Base-by-base conservation (phyloP, 2,888 invertebrate species). In the Bellardia pandia region DNA sequence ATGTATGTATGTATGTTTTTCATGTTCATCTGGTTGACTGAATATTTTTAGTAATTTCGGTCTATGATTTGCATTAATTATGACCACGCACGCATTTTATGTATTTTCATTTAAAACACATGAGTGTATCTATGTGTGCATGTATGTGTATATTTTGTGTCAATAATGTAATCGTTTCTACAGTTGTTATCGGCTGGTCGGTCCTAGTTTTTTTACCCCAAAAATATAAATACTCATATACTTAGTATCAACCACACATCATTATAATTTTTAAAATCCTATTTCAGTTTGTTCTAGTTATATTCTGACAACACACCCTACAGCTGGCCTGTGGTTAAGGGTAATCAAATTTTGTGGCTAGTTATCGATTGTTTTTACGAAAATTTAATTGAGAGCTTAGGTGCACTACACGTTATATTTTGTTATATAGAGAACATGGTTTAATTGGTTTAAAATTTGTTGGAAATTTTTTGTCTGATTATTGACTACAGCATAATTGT, bases 31-130 rank as follows among this genome's bases (percentile, higher is more conserved):
- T 78, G 75, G 58, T 78, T 78, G 82, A 83, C 62, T 83, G 75
- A 62, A 72, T 75, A 75, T 78, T 83, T 86, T 75, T 37, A 69
- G 68, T 78, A 75, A 83, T 86, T 86, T 86, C 14, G 60, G 75
- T 64, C 40, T 60, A 79, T 83, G 79, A 86, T 86, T 83, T 79
- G 83, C 83, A 86, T 86, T 83, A 86, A 86, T 83, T 86, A 86
- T 86, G 78, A 71, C 75, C 86, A 86, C 69, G 69, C 75, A 81
- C 72, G 56, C 81, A 85, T 74, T 79, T 78, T 62, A 51, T 45
- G n/a, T 62, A 53, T n/a, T 62, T 33, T 11, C 7, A 14, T 23
- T 14, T 45, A 30, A 62, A 14, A 62, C 45, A 14, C 42, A 62
- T 37, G 4, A 5, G 23, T 42, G 42, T 33, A 60, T 33, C 6